phyloP scores from a whole-genome alignment of 2,113 vertebrate genomes.

The Chascanopsetta lugubris region DNA sequence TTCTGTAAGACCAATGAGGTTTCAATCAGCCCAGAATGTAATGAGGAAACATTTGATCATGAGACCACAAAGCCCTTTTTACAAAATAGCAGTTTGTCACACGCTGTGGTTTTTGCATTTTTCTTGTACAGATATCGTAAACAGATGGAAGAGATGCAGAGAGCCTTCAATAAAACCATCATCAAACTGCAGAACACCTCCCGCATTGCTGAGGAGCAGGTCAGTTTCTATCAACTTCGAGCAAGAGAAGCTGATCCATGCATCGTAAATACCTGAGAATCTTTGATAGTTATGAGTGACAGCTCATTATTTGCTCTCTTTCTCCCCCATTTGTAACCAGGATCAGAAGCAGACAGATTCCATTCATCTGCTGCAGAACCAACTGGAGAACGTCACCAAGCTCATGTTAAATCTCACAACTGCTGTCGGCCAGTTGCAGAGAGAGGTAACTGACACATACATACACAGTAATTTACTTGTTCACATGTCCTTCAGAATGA shows the following conservation, averaged over 20 bases:
- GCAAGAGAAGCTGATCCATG: not conserved
- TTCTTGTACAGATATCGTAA: conserved; percentile 90
- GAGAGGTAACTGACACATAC: conserved; percentile 81
- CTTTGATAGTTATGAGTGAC: fast-evolving
- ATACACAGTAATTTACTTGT: too few species aligned
- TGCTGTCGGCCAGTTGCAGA: conserved; percentile 86
- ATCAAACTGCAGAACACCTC: conserved; percentile 99
- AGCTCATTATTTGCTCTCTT: not conserved
- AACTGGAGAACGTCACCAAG: conserved; percentile 91
- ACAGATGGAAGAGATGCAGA: conserved; percentile 99
- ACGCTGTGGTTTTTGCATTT: conserved; percentile 4
- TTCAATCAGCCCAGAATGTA: too few species aligned
- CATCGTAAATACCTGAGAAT: too few species aligned
- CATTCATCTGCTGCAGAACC: conserved; percentile 93
- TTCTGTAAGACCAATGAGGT: too few species aligned
- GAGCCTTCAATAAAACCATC: conserved; percentile 98
- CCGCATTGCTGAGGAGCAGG: conserved; percentile 96
- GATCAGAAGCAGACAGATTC: conserved; percentile 95
- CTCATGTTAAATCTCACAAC: conserved; percentile 90
- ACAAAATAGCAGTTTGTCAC: not conserved
- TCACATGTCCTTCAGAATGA: too few species aligned
- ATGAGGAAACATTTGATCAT: too few species aligned
- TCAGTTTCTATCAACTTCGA: conserved; percentile 53
- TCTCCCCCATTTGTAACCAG: conserved; percentile 71
- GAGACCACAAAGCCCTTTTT: not conserved